Evolutionary conservation across 2,888 invertebrate species (phyloP).

Genomic region (Nomada ruficornis): DNA sequence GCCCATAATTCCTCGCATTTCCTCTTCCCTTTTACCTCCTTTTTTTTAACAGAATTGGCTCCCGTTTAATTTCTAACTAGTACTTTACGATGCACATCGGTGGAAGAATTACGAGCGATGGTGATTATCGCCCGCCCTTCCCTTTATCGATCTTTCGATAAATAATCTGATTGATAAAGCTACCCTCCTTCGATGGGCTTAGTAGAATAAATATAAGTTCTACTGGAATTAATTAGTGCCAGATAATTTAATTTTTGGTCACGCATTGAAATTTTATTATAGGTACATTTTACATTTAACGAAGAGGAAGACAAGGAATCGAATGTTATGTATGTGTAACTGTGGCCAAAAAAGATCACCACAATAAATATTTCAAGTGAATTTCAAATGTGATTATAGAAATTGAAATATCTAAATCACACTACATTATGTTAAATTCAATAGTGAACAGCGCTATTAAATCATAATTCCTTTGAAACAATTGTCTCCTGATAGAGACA

Average conservation of each 20-base stretch:
- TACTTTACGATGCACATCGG: slow-evolving; percentile 12
- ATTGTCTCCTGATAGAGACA: too few relatives aligned
- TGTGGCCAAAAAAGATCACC: too few relatives aligned
- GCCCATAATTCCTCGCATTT: not conserved
- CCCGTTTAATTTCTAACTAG: slow-evolving; percentile 51
- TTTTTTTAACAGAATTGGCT: slow-evolving; percentile 21
- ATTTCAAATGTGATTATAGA: too few relatives aligned
- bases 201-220: slow-evolving; percentile 6
- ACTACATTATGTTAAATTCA: not conserved
- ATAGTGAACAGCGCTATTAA: not conserved
- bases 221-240: too few relatives aligned
- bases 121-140: slow-evolving; percentile 13
- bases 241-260: too few relatives aligned
- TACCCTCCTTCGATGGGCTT: slow-evolving; percentile 20
- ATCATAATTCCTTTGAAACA: not conserved
- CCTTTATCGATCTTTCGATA: slow-evolving; percentile 48
- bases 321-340: too few relatives aligned
- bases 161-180: slow-evolving; percentile 40
- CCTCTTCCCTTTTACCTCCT: not conserved
- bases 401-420: too few relatives aligned
- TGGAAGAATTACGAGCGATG: slow-evolving; percentile 50
- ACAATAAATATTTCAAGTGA: too few relatives aligned
- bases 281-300: too few relatives aligned
- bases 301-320: too few relatives aligned
- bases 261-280: too few relatives aligned